Evolutionary conservation across 2,888 invertebrate genomes (phyloP).

Genomic region (Tipula confusa): DNA sequence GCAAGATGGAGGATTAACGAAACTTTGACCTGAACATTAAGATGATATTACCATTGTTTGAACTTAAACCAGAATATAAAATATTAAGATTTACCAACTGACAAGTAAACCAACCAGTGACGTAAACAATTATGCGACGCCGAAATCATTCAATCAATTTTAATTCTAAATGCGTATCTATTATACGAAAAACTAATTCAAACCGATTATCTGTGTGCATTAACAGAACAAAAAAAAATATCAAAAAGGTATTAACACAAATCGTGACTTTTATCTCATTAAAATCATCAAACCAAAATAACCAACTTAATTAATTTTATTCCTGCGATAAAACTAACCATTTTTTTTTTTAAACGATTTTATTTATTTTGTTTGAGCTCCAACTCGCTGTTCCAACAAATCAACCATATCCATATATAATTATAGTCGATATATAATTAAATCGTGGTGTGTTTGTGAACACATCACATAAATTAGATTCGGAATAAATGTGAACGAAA

Average conservation of each 20-base stretch:
- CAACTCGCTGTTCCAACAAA: slow-evolving; percentile 12
- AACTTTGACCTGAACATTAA: too few species aligned
- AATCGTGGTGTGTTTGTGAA: not conserved
- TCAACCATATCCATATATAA: slow-evolving; percentile 3
- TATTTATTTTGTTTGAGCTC: not conserved
- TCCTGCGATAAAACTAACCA: not conserved
- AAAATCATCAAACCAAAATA: slow-evolving; percentile 25
- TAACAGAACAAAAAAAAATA: not conserved
- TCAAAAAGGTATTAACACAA: not conserved
- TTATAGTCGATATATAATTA: not conserved
- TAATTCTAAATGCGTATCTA: not conserved
- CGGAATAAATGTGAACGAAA: not conserved
- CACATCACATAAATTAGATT: slow-evolving; percentile 3
- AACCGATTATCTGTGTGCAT: not conserved
- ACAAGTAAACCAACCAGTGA: too few species aligned
- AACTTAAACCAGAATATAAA: too few species aligned
- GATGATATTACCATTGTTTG: too few species aligned
- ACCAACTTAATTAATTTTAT: slow-evolving; percentile 25
- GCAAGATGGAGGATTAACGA: too few species aligned
- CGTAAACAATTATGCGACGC: too few species aligned
- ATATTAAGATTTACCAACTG: too few species aligned
- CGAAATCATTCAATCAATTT: too few species aligned
- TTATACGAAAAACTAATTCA: not conserved
- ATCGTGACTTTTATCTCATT: slow-evolving; percentile 25
- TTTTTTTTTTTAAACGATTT: not conserved